These are phyloP conservation scores for Protobothrops mucrosquamatus DNA, from an alignment of 2,113 vertebrate species.

Conservation along the genomic window DNA sequence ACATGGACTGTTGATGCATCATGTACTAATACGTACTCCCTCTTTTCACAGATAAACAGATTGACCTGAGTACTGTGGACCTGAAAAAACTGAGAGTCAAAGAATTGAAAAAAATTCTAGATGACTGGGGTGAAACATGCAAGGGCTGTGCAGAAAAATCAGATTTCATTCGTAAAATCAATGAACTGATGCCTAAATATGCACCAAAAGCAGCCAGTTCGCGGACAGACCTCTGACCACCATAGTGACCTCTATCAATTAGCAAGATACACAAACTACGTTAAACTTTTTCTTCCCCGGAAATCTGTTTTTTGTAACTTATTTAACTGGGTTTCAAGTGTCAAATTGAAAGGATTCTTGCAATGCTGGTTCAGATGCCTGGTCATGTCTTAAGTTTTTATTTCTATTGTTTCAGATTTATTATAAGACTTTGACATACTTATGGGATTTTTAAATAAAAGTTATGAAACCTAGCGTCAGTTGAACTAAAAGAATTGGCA, in stretches of 20 bases:
- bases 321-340: constrained; percentile 58
- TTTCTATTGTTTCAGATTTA: constrained; percentile 34
- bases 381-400: constrained; percentile 51
- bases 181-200: constrained; percentile 96
- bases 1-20: neutral
- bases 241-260: constrained; percentile 12
- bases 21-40: neutral
- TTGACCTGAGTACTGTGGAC: constrained; percentile 91
- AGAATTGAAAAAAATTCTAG: constrained; percentile 94
- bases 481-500: constrained; percentile 36
- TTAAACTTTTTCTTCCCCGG: constrained; percentile 46
- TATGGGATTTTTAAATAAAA: constrained; percentile 79
- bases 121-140: constrained; percentile 96
- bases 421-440: constrained; percentile 60
- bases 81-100: constrained; percentile 95
- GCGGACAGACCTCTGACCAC: constrained; percentile 86
- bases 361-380: constrained; percentile 51
- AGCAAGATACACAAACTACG: constrained; percentile 27
- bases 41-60: constrained; percentile 84
- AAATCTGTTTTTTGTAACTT: constrained; percentile 66
- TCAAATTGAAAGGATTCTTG: constrained; percentile 52
- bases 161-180: constrained; percentile 94
- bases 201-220: constrained; percentile 86
- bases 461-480: constrained; percentile 54
- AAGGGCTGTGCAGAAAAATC: constrained; percentile 96